Conservation (phyloP, 2,797 vertebrate species). For the Mormyrops boulengeri region DNA sequence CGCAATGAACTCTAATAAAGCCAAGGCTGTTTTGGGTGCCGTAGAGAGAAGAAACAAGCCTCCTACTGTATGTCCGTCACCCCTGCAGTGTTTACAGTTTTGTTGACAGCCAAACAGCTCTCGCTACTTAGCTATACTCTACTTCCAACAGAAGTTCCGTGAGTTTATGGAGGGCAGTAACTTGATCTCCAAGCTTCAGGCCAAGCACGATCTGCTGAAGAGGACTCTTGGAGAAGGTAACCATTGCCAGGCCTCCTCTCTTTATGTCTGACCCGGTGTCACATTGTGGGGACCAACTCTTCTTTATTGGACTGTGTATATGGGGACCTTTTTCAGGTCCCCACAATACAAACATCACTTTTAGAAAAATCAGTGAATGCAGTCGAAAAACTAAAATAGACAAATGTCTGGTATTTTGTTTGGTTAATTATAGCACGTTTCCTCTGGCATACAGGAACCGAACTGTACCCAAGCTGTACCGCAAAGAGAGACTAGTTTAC, state of each 20-base stretch:
- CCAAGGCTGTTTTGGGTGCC: neutral
- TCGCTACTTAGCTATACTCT: constrained; percentile 26
- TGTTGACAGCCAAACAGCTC: neutral
- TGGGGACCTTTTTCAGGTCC: neutral
- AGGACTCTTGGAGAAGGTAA: constrained; percentile 78
- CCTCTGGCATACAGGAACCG: neutral
- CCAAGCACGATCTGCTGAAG: constrained; percentile 80
- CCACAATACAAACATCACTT: too few relatives aligned
- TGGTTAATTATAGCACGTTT: neutral
- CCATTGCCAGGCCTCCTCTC: neutral
- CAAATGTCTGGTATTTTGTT: neutral
- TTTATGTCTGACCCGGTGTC: neutral
- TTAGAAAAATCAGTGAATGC: neutral
- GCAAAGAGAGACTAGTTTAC: neutral
- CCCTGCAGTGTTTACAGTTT: neutral
- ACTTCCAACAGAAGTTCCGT: constrained; percentile 69
- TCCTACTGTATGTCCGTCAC: neutral
- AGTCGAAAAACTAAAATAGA: neutral
- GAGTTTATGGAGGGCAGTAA: constrained; percentile 79
- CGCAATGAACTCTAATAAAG: neutral
- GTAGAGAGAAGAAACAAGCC: neutral
- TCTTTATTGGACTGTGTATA: neutral
- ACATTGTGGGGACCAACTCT: neutral
- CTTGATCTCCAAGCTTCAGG: constrained; percentile 80
- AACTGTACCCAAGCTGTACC: neutral